These are phyloP conservation scores for Channa argus DNA, from an alignment of 2,113 vertebrate genomes.

Conservation along the genomic window DNA sequence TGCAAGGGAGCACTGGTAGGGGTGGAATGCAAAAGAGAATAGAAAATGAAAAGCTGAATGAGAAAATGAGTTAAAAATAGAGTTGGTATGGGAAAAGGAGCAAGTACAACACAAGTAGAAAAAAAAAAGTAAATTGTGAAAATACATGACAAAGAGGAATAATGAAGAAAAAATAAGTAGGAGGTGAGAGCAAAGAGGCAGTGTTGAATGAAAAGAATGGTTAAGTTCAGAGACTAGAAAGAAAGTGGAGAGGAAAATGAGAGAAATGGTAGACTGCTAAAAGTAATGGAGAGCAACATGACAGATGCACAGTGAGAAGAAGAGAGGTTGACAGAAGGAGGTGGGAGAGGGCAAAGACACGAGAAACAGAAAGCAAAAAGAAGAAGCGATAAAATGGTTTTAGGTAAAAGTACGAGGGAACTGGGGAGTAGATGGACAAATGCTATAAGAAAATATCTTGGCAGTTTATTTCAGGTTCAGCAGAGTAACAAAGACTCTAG, in stretches of 20 bases:
- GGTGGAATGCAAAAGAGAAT: slow-evolving; percentile 12
- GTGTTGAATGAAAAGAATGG: slow-evolving; percentile 30
- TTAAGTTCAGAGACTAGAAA: slow-evolving; percentile 35
- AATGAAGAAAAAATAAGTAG: slow-evolving; percentile 20
- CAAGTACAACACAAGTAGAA: neutral
- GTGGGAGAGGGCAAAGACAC: slow-evolving; percentile 49
- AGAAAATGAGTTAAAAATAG: slow-evolving; percentile 25
- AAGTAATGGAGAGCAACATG: slow-evolving; percentile 49
- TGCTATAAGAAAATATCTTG: slow-evolving; percentile 53
- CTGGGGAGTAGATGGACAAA: slow-evolving; percentile 35
- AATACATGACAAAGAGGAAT: slow-evolving; percentile 7
- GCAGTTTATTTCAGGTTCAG: slow-evolving; percentile 89
- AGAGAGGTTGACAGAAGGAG: slow-evolving; percentile 39
- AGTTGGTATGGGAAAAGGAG: neutral
- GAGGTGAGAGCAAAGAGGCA: slow-evolving; percentile 1
- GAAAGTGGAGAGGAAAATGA: slow-evolving; percentile 16
- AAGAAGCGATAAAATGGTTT: slow-evolving; percentile 76
- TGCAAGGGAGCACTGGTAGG: slow-evolving; percentile 27
- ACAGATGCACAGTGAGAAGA: slow-evolving; percentile 26
- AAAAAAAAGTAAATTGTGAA: neutral
- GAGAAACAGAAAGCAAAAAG: slow-evolving; percentile 32
- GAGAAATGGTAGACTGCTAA: slow-evolving; percentile 10
- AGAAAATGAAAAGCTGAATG: slow-evolving; percentile 21
- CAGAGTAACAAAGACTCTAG: slow-evolving; percentile 84
- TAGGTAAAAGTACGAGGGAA: slow-evolving; percentile 42